Conservation (phyloP, 23 tunicate genomes). For the Ascidia mentula region DNA sequence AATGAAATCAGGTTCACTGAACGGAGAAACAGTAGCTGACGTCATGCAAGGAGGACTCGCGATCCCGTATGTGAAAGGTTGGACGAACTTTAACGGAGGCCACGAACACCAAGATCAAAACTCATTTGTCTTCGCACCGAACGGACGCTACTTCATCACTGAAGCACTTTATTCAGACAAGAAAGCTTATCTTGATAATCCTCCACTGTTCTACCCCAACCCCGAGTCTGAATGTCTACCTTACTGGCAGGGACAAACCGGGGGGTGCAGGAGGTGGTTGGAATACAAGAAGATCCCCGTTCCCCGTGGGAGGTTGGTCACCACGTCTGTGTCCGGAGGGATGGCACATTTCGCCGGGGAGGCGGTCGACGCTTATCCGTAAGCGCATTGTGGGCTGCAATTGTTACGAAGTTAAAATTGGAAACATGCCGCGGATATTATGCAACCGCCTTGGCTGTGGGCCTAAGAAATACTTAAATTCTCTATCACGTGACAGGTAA, state of each 20-base stretch:
- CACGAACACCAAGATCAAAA: slow-evolving; percentile 86
- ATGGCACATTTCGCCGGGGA: slow-evolving; percentile 75
- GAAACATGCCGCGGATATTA: too few species aligned
- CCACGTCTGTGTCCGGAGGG: slow-evolving; percentile 20
- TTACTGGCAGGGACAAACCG: slow-evolving; percentile 71
- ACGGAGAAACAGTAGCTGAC: slow-evolving; percentile 51
- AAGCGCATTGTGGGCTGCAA: not conserved
- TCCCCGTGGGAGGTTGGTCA: slow-evolving; percentile 45
- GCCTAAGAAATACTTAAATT: too few species aligned
- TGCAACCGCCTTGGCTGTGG: too few species aligned
- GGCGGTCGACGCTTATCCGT: slow-evolving; percentile 47
- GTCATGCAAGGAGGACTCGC: not conserved
- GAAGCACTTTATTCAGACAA: slow-evolving; percentile 61
- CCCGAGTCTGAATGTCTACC: slow-evolving; percentile 8
- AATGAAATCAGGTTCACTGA: slow-evolving; percentile 40
- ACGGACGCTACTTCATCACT: slow-evolving; percentile 54
- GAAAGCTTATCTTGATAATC: slow-evolving; percentile 33
- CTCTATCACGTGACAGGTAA: too few species aligned
- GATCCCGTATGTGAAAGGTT: not conserved
- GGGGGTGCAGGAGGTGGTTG: slow-evolving; percentile 63
- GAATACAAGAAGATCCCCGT: slow-evolving; percentile 25
- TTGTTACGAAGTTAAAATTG: too few species aligned
- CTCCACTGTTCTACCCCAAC: slow-evolving; percentile 38
- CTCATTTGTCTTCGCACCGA: slow-evolving; percentile 63
- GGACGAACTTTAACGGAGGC: slow-evolving; percentile 58